These are phyloP conservation scores for Leistus spinibarbis DNA, from an alignment of 2,888 invertebrate species.

Conservation along the genomic window DNA sequence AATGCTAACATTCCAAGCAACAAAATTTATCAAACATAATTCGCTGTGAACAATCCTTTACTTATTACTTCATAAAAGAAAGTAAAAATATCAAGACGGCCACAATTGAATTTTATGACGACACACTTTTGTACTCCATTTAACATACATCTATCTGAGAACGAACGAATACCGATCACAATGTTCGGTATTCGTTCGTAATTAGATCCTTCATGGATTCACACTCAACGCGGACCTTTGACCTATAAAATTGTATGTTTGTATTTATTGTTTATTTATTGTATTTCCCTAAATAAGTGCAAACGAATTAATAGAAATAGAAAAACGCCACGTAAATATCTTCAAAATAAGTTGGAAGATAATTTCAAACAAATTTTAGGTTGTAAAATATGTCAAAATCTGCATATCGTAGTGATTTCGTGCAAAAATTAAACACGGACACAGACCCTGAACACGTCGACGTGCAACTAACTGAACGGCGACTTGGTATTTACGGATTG, in stretches of 20 bases:
- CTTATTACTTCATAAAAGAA: too few species aligned
- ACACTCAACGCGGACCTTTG: not conserved
- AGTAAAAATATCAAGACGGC: too few species aligned
- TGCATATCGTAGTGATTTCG: conserved; percentile 33
- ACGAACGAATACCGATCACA: too few species aligned
- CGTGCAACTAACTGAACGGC: conserved; percentile 49
- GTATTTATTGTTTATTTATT: too few species aligned
- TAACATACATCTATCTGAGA: too few species aligned
- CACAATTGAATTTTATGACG: too few species aligned
- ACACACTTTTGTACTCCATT: too few species aligned
- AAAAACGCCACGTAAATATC: not conserved
- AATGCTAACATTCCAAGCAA: too few species aligned
- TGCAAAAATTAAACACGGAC: conserved; percentile 20
- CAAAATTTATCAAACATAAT: too few species aligned
- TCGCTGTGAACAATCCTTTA: too few species aligned
- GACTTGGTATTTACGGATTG: conserved; percentile 50
- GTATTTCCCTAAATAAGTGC: not conserved
- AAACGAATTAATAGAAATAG: not conserved
- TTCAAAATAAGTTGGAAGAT: not conserved
- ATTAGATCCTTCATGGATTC: too few species aligned
- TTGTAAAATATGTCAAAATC: not conserved
- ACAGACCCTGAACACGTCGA: conserved; percentile 38
- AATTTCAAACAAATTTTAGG: not conserved
- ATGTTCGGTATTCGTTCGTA: too few species aligned
- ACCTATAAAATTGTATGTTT: not conserved